Evolutionary conservation across 2,113 vertebrate species (phyloP).

Genomic region (Marmota monax): DNA sequence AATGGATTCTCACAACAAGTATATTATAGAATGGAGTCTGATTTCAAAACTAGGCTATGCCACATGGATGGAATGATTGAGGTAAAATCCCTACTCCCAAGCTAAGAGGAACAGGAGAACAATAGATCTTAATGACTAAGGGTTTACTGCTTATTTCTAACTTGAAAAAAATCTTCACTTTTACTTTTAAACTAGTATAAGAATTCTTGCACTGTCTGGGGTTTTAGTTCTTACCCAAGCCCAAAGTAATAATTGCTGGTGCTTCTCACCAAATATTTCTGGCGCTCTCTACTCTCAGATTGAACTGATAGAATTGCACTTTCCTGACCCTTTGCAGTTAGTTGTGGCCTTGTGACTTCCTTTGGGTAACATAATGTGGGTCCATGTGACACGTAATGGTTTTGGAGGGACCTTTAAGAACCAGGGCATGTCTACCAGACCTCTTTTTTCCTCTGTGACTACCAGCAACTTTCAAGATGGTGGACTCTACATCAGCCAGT

Average conservation of each 20-base stretch:
- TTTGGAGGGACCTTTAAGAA: neutral
- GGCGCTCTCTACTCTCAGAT: neutral
- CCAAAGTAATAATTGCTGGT: neutral
- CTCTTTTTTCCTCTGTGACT: neutral
- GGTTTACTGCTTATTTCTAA: neutral
- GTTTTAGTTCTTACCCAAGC: neutral
- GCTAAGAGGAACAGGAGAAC: neutral
- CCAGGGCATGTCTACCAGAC: neutral
- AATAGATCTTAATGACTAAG: neutral
- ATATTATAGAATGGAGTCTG: neutral
- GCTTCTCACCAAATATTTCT: constrained; percentile 18
- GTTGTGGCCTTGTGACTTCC: neutral
- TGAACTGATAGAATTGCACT: neutral
- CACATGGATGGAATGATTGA: neutral
- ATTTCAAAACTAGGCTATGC: neutral
- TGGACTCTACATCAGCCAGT: neutral
- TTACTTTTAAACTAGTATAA: neutral
- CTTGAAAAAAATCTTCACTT: neutral
- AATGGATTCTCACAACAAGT: constrained; percentile 22
- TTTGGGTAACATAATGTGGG: constrained; percentile 13
- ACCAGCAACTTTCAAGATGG: neutral
- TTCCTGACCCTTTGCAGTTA: neutral
- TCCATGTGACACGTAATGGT: neutral
- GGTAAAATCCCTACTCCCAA: neutral
- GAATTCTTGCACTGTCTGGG: neutral